Evolutionary conservation across 2,797 vertebrate species (phyloP).

Genomic region (Denticeps clupeoides): DNA sequence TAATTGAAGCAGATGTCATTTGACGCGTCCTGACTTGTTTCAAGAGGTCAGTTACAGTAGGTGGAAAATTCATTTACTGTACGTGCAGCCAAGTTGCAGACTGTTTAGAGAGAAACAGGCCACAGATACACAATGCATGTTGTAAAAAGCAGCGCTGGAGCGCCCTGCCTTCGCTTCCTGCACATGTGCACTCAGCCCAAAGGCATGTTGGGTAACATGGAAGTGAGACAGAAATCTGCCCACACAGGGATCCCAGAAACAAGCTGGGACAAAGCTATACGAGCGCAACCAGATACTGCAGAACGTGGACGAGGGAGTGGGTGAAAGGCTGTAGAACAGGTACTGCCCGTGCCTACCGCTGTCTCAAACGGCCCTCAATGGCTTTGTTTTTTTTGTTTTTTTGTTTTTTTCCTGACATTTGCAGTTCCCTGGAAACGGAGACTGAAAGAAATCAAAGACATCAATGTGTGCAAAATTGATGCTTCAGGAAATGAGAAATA

Average conservation of each 20-base stretch:
- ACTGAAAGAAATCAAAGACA: too few relatives aligned
- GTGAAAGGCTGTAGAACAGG: conserved; percentile 16
- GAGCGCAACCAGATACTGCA: conserved; percentile 14
- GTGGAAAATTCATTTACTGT: neutral
- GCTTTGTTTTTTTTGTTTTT: too few relatives aligned
- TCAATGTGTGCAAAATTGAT: too few relatives aligned
- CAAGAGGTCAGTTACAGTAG: neutral
- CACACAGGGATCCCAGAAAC: conserved; percentile 8
- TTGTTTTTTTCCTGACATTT: conserved; percentile 26
- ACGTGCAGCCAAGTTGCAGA: conserved; percentile 1
- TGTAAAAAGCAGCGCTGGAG: too few relatives aligned
- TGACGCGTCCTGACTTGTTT: too few relatives aligned
- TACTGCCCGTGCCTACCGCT: neutral
- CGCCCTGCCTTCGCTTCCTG: conserved; percentile 4
- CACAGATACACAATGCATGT: too few relatives aligned
- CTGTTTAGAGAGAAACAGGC: conserved; percentile 4
- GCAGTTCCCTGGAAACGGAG: conserved; percentile 1
- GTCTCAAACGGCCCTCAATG: too few relatives aligned
- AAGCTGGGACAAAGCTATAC: conserved; percentile 19
- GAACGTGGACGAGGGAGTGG: conserved; percentile 7
- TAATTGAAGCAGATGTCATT: too few relatives aligned
- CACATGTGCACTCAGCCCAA: conserved; percentile 6
- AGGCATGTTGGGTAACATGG: conserved; percentile 25
- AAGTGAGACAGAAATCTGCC: conserved; percentile 9
- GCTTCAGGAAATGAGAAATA: too few relatives aligned